Percentiles rank a stretch among this genome's conserved stretches.
Evolutionary conservation across 1,140 invertebrate genomes (phyloP).

Genomic region (Prorops nasuta): DNA sequence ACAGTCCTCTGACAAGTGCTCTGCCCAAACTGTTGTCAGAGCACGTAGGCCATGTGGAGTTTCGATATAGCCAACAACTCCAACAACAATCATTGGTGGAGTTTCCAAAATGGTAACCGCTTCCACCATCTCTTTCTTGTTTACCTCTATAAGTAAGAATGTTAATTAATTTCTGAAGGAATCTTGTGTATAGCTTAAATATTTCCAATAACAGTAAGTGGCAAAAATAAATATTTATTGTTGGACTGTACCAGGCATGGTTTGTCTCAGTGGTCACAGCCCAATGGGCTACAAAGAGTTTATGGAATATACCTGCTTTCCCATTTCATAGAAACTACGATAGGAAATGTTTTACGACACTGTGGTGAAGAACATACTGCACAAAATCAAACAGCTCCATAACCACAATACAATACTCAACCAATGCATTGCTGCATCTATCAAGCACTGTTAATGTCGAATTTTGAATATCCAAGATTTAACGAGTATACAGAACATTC

Average conservation of each 20-base stretch:
- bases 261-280: slow-evolving; percentile 66
- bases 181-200: too few species aligned
- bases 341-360: slow-evolving; percentile 45
- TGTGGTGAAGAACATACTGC: slow-evolving; percentile 41
- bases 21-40: slow-evolving; percentile 96
- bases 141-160: slow-evolving; percentile 77
- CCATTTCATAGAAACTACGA: slow-evolving; percentile 50
- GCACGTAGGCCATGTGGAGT: slow-evolving; percentile 94
- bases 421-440: slow-evolving; percentile 26
- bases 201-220: too few species aligned
- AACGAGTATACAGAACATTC: too few species aligned
- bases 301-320: slow-evolving; percentile 68
- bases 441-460: slow-evolving; percentile 13
- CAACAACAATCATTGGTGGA: slow-evolving; percentile 97
- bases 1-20: slow-evolving; percentile 98
- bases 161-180: too few species aligned
- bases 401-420: slow-evolving; percentile 33
- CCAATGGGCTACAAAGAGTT: slow-evolving; percentile 67
- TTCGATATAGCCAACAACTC: slow-evolving; percentile 97
- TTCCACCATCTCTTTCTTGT: slow-evolving; percentile 99
- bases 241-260: slow-evolving; percentile 67
- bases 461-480: too few species aligned
- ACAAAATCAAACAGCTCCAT: slow-evolving; percentile 46
- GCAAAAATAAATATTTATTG: slow-evolving; percentile 1
- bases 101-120: slow-evolving; percentile 98